A percentile compares a stretch with the other conserved stretches of the same genome.
Evolutionary conservation across 2,113 vertebrate species (phyloP).

Genomic region (Thryonomys swinderianus): DNA sequence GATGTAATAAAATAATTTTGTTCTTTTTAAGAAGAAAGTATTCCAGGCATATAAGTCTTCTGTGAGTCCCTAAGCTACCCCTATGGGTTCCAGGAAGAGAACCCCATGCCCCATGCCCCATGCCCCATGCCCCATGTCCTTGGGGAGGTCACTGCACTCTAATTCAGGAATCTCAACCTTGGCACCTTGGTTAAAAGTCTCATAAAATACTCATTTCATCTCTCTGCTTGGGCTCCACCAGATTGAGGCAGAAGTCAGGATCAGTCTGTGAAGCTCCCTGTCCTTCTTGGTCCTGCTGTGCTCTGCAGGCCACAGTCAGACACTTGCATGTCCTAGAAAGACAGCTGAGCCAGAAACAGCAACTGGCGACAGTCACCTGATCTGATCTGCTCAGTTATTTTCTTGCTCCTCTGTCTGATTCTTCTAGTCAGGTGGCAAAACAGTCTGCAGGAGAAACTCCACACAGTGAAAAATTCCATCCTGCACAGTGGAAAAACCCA

Average conservation of each 20-base stretch:
- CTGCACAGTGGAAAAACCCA: neutral
- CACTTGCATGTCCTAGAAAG: fast-evolving
- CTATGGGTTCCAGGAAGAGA: neutral
- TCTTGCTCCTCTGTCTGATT: neutral
- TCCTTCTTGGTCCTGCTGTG: fast-evolving
- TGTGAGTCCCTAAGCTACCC: fast-evolving
- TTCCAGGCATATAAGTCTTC: neutral
- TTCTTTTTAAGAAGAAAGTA: neutral
- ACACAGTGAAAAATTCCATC: neutral
- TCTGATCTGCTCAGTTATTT: neutral
- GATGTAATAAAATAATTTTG: neutral
- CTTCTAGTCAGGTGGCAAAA: neutral
- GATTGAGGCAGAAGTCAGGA: neutral
- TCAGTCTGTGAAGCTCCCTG: too few species aligned
- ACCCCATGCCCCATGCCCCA: fast-evolving
- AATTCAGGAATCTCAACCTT: fast-evolving
- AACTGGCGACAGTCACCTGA: neutral
- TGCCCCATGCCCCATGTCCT: fast-evolving
- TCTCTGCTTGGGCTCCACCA: neutral
- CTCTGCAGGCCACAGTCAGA: neutral
- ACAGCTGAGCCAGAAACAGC: neutral
- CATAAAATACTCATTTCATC: fast-evolving
- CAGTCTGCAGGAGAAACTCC: neutral
- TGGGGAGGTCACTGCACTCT: fast-evolving
- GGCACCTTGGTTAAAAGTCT: neutral